Evolutionary conservation across 2,888 invertebrate genomes (phyloP), one percentile per base, ranked within the genome.

Genomic region (Hypercompe scribonia): DNA sequence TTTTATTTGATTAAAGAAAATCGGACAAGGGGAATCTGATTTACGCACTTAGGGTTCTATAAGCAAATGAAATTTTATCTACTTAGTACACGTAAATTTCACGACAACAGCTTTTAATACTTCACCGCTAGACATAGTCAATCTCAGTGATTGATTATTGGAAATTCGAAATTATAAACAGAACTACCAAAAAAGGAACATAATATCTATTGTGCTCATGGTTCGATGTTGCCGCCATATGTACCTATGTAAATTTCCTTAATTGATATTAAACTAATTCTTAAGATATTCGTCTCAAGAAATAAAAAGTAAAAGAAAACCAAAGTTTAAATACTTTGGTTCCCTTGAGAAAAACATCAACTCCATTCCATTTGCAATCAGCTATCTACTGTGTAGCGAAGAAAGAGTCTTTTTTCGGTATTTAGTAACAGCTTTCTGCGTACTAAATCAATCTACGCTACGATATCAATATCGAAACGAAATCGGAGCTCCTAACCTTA

Each of bases 391-490:
- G 67, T 46, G 8, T 50, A 33, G 31, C 50, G 21, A 39, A 31
- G 10, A 67, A 67, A 39, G 31, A 18, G 21, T 46, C 2, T 50
- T 46, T 50, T 33, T 24, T 11, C 10, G 42, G 50, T 67, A 67
- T 67, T 46, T 50, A 46, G 31, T 46, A 46, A 46, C 33, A 67
- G 8, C 31, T 28, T 67, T 50, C 33, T 46, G 50, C 21, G 31
- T 58, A 68, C 68, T 58, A 68, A 68, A 68, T 68, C 68, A 68
- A 58, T 70, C 21, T 31, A 18, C 0, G 50, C 65, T n/a, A 58
- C 36, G 31, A 71, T 24, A 54, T 65, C 71, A 33, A 34, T 28
- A 54, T n/a, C 33, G 71, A 54, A 65, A 33, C 13, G 71, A 65
- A 71, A 10, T 50, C 18, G 50, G 18, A 28, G 24, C 21, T 34